Base-by-base conservation (phyloP, 2,113 vertebrate genomes). In the Toxotes jaculatrix region DNA sequence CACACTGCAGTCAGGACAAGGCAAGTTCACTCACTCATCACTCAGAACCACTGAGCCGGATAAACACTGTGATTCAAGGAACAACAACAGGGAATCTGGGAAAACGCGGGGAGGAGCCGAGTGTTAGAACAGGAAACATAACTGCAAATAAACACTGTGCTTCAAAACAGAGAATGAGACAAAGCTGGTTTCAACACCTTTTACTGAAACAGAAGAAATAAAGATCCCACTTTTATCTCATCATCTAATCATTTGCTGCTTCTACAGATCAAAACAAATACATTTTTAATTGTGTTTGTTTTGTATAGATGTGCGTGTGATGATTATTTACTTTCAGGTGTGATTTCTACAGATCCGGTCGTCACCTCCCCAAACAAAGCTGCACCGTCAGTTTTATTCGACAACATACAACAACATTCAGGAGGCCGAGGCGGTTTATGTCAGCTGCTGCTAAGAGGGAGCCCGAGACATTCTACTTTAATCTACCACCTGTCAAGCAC, bases 401-500 rank as follows among this genome's bases (percentile, higher is more conserved):
- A 53, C 19, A 32, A 7, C 31, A n/a, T 7, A n/a, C 19, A 62
- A 31, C 36, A 34, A 51, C 31, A 5, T 8, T 12, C 5, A 31
- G 36, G 4, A 36, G 34, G 47, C 1, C 0, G 49, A 73, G 73
- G n/a, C 1, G 49, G 16, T 74, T 53, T 68, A 32, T 49, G 45
- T 55, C 47, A 6, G 56, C 4, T 13, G 45, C 9, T 42, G 40
- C n/a, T 16, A 0, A 10, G 27, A 80, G 1, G 53, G 6, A 80
- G 72, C 43, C n/a, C 1, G 0, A 21, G 62, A 69, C 74, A 36
- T 66, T 81, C 59, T 5, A 56, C 64, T 78, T 66, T 62, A 67
- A 80, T 85, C 71, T 82, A 31, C 40, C 21, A 64, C 27, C 71
- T 68, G 79, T 80, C 79, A 31, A 21, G 9, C 14, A 2, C 47